phyloP scores from a whole-genome alignment of 2,888 invertebrate species.

The Ophion slaviceki region DNA sequence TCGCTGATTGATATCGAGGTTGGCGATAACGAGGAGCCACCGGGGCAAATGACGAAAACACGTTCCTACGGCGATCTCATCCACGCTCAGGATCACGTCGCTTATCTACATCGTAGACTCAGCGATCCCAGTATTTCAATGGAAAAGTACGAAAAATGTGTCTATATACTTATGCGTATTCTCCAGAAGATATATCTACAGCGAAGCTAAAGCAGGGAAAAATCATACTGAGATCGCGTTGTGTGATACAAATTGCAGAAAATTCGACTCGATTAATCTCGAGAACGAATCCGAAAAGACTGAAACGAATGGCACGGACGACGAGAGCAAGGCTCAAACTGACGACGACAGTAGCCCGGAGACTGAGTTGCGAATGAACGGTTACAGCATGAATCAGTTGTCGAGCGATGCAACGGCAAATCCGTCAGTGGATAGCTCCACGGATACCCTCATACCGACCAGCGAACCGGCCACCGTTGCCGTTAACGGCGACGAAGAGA shows the following conservation, averaged over 20 bases:
- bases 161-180: neutral
- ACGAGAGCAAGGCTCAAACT: constrained; percentile 71
- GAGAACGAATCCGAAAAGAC: constrained; percentile 77
- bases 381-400: constrained; percentile 73
- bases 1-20: constrained; percentile 80
- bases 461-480: constrained; percentile 73
- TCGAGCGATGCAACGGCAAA: constrained; percentile 78
- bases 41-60: constrained; percentile 90
- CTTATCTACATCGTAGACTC: constrained; percentile 88
- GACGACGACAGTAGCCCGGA: constrained; percentile 68
- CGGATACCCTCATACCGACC: constrained; percentile 85
- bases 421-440: constrained; percentile 85
- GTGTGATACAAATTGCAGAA: constrained; percentile 71
- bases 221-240: neutral
- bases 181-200: neutral
- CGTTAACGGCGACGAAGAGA: constrained; percentile 74
- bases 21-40: constrained; percentile 81
- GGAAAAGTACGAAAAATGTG: constrained; percentile 87
- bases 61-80: constrained; percentile 94
- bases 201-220: neutral
- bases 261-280: constrained; percentile 80
- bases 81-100: constrained; percentile 86
- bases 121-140: constrained; percentile 94
- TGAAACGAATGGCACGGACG: constrained; percentile 68
- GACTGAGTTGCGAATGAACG: constrained; percentile 71